These are phyloP conservation scores for Sciurus vulgaris DNA, from an alignment of 2,797 vertebrate genomes.

Conservation along the genomic window DNA sequence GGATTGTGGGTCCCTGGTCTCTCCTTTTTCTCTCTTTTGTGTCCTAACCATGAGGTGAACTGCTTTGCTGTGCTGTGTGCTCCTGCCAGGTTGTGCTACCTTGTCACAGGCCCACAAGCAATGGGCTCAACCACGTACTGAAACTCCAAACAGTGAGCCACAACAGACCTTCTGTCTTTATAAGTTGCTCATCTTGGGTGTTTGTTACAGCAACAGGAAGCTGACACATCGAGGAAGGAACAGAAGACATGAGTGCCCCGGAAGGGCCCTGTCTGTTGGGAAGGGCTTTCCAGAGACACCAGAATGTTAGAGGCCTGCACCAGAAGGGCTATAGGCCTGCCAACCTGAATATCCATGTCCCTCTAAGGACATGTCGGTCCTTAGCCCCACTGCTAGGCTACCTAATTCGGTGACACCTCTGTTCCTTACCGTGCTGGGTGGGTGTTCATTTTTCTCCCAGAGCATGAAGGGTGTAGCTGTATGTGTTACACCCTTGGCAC, in stretches of 20 bases:
- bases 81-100: too few species aligned
- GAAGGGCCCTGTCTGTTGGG: accelerated
- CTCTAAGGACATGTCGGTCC: constrained; percentile 33
- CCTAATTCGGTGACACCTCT: constrained; percentile 37
- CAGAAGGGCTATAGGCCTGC: neutral
- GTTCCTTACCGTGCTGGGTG: neutral
- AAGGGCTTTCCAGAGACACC: neutral
- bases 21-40: neutral
- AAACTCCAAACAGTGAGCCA: neutral
- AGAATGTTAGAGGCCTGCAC: neutral
- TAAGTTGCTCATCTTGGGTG: neutral
- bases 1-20: neutral
- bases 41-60: too few species aligned
- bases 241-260: neutral
- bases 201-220: neutral
- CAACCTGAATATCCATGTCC: neutral
- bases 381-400: constrained; percentile 52
- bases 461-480: accelerated
- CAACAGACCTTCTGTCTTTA: neutral
- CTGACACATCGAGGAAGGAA: neutral
- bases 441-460: neutral
- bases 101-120: neutral
- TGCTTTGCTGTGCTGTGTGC: neutral
- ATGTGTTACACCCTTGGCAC: neutral
- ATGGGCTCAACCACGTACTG: neutral